These are phyloP conservation scores for Apodemia duryi DNA, from an alignment of 2,888 invertebrate species.

Conservation along the genomic window DNA sequence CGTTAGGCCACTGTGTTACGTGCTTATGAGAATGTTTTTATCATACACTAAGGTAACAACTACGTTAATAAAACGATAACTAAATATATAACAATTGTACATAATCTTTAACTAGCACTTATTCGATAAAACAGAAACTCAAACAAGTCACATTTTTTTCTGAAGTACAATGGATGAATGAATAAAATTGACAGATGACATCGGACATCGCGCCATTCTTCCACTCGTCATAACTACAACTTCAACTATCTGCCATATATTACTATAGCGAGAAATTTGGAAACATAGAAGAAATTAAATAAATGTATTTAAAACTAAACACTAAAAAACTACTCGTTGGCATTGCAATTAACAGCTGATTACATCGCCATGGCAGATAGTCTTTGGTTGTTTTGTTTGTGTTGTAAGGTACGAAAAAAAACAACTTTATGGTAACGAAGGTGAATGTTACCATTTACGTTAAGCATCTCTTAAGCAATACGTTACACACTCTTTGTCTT, in stretches of 20 bases:
- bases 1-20: constrained; percentile 46
- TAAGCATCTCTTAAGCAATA: too few species aligned
- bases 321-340: constrained; percentile 52
- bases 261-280: constrained; percentile 31
- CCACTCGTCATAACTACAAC: constrained; percentile 36
- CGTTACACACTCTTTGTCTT: too few species aligned
- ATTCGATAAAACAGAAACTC: constrained; percentile 63
- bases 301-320: constrained; percentile 39
- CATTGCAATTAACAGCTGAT: constrained; percentile 76
- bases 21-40: constrained; percentile 37
- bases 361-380: constrained; percentile 70
- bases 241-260: constrained; percentile 33
- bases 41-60: constrained; percentile 39
- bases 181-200: constrained; percentile 70
- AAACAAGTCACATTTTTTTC: constrained; percentile 75
- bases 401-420: constrained; percentile 2
- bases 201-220: constrained; percentile 72
- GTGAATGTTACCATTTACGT: not conserved
- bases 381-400: constrained; percentile 33
- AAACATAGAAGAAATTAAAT: constrained; percentile 36
- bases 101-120: constrained; percentile 54
- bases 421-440: not conserved
- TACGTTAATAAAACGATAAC: constrained; percentile 41
- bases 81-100: constrained; percentile 47
- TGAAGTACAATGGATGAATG: constrained; percentile 74